Evolutionary conservation across 2,113 vertebrate species (phyloP).

Genomic region (Boulengerochromis microlepis): DNA sequence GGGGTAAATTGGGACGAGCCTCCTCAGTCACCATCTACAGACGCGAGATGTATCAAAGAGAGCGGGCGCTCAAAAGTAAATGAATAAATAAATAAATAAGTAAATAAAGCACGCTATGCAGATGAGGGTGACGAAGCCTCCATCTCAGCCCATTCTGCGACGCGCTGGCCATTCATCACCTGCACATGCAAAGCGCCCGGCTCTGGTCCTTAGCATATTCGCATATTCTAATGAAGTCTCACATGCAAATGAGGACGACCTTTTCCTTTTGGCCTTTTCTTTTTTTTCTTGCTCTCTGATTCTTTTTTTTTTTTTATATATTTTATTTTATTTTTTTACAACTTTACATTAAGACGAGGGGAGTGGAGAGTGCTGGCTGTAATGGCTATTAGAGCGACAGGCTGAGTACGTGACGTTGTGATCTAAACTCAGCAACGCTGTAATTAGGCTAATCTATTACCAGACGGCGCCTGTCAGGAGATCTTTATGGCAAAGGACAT

Average conservation of each 20-base stretch:
- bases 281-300: background rate
- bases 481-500: slow-evolving; percentile 88
- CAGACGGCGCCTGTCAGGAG: slow-evolving; percentile 82
- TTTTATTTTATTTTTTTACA: slow-evolving; percentile 70
- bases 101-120: slow-evolving; percentile 79
- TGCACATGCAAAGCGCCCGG: slow-evolving; percentile 86
- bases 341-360: slow-evolving; percentile 88
- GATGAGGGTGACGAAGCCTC: slow-evolving; percentile 92
- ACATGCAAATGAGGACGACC: slow-evolving; percentile 98
- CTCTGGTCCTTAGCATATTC: slow-evolving; percentile 96
- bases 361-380: slow-evolving; percentile 49
- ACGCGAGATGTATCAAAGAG: slow-evolving; percentile 22
- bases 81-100: slow-evolving; percentile 74
- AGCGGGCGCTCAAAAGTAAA: slow-evolving; percentile 64
- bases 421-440: slow-evolving; percentile 89
- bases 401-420: slow-evolving; percentile 83
- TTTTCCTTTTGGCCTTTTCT: slow-evolving; percentile 77
- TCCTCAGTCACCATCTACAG: slow-evolving; percentile 51
- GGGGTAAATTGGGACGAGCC: slow-evolving; percentile 64
- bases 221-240: slow-evolving; percentile 98
- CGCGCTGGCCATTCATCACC: slow-evolving; percentile 93
- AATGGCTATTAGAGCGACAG: slow-evolving; percentile 66
- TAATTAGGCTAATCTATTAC: slow-evolving; percentile 99
- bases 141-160: slow-evolving; percentile 81
- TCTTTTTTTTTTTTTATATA: background rate